Evolutionary conservation across 2,113 vertebrate species (phyloP).

Genomic region (Muntiacus reevesi): DNA sequence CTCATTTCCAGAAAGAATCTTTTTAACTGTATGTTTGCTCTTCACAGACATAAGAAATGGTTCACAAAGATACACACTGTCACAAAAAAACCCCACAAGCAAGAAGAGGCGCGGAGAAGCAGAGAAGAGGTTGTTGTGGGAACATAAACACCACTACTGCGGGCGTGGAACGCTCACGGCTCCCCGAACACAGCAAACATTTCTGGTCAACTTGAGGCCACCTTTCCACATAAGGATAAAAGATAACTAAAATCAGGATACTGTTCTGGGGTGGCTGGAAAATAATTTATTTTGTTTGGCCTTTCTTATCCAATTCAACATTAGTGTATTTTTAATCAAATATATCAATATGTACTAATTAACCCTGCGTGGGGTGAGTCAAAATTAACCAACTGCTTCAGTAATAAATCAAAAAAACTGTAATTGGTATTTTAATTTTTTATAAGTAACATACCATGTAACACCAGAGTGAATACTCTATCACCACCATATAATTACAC

Average conservation of each 20-base stretch:
- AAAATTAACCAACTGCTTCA: slow-evolving; percentile 60
- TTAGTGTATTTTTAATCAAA: slow-evolving; percentile 15
- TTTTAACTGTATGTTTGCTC: neutral
- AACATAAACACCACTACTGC: rapidly evolving
- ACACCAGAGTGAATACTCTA: neutral
- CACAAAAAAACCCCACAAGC: neutral
- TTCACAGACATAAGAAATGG: neutral
- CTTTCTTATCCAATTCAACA: neutral
- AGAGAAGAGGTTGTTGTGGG: rapidly evolving
- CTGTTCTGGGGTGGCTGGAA: neutral
- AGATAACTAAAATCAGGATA: rapidly evolving
- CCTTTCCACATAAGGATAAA: neutral
- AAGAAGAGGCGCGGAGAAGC: rapidly evolving
- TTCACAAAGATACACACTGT: neutral
- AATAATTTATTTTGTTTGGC: neutral
- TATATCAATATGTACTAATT: slow-evolving; percentile 46
- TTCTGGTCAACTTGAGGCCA: rapidly evolving
- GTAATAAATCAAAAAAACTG: slow-evolving; percentile 56
- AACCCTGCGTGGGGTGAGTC: slow-evolving; percentile 50
- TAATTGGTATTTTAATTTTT: slow-evolving; percentile 69
- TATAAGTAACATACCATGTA: slow-evolving; percentile 44
- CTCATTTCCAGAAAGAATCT: neutral
- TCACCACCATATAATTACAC: slow-evolving; percentile 52
- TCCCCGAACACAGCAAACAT: rapidly evolving
- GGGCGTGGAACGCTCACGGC: rapidly evolving